These are phyloP conservation scores for Phenganax subtilis DNA, from an alignment of 92 coral and sea anemone species.

Conservation along the genomic window DNA sequence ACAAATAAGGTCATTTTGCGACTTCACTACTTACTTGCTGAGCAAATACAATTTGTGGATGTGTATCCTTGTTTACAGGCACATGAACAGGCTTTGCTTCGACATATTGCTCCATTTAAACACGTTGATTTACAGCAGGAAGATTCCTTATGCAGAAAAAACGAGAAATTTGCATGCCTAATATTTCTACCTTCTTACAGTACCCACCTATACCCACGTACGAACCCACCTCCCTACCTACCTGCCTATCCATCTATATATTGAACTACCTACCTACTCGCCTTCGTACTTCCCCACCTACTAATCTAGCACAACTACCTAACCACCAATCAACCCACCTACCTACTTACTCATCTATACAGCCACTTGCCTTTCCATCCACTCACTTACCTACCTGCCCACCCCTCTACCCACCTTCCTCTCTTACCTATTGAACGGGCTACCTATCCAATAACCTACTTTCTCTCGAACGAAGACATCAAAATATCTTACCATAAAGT, in stretches of 20 bases:
- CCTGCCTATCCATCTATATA: background rate
- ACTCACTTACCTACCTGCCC: background rate
- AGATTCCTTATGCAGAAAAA: background rate
- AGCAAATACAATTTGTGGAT: constrained; percentile 5
- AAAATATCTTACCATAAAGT: background rate
- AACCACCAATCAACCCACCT: background rate
- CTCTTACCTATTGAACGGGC: background rate
- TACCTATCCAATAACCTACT: background rate
- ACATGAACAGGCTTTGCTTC: background rate
- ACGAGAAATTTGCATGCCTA: background rate
- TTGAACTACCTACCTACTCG: background rate
- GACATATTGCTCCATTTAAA: background rate
- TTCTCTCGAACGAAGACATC: background rate
- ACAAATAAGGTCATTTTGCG: no score
- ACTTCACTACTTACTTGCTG: background rate
- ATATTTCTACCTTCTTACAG: background rate
- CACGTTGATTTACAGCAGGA: background rate
- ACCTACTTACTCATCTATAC: background rate
- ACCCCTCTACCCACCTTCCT: background rate
- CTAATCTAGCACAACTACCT: background rate
- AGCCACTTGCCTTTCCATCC: background rate
- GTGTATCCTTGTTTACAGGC: background rate
- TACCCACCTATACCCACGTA: background rate
- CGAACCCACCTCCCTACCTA: background rate
- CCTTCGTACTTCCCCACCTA: background rate